phyloP scores from a whole-genome alignment of 1,140 invertebrate species.

The Drosophila tristis region DNA sequence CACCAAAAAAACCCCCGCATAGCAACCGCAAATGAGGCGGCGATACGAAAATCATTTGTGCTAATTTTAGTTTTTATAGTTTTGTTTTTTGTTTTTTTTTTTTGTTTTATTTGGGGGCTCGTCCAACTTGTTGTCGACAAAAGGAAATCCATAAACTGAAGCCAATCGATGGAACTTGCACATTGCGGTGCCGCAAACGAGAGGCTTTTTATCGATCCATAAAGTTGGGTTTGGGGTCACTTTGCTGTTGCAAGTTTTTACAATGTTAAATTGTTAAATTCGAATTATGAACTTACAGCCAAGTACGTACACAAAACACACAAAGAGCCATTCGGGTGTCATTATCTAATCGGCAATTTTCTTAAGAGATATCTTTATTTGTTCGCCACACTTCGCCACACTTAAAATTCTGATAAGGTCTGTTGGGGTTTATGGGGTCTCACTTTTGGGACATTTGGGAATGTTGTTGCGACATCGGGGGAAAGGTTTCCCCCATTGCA shows the following conservation, averaged over 20 bases:
- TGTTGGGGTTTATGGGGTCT: constrained; percentile 18
- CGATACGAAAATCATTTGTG: background rate
- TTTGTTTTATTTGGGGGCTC: constrained; percentile 45
- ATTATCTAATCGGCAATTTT: constrained; percentile 37
- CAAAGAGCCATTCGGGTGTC: background rate
- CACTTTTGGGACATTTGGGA: constrained; percentile 11
- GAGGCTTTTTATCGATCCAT: constrained; percentile 25
- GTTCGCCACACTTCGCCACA: too few species aligned
- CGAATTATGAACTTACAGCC: constrained; percentile 27
- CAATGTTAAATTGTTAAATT: constrained; percentile 41
- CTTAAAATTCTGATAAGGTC: constrained; percentile 13
- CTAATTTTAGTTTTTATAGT: constrained; percentile 23
- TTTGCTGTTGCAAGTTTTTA: constrained; percentile 33
- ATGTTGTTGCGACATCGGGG: constrained; percentile 38
- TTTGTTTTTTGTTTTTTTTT: constrained; percentile 21
- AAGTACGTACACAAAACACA: background rate
- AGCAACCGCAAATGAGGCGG: too few species aligned
- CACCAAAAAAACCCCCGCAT: too few species aligned
- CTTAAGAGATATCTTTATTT: constrained; percentile 25
- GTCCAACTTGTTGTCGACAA: constrained; percentile 10
- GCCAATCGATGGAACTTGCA: constrained; percentile 26
- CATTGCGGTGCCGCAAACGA: background rate
- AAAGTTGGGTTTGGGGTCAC: constrained; percentile 4
- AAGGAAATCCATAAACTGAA: constrained; percentile 9
- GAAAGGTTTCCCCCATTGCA: constrained; percentile 43